Evolutionary conservation across 2,797 vertebrate species (phyloP).

Genomic region (Melanotaenia parkinsoni): DNA sequence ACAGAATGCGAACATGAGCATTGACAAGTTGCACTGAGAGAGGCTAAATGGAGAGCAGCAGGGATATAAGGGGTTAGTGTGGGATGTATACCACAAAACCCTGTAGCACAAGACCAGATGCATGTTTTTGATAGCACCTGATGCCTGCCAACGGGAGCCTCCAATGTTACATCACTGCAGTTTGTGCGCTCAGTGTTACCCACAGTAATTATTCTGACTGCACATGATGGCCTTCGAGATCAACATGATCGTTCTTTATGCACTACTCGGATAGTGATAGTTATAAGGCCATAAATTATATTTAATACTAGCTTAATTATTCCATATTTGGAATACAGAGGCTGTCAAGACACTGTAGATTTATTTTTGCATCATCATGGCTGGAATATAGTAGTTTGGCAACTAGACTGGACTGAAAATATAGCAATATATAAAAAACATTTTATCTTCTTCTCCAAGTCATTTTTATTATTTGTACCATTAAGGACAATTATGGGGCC

Average conservation of each 20-base stretch:
- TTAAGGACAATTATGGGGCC: too few species aligned
- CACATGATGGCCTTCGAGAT: neutral
- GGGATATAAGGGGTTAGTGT: neutral
- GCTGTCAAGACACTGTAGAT: neutral
- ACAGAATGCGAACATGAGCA: neutral
- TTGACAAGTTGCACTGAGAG: neutral
- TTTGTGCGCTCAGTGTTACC: too few species aligned
- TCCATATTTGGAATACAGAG: neutral
- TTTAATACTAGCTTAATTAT: neutral
- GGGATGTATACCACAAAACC: neutral
- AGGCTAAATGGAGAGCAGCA: neutral
- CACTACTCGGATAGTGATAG: too few species aligned
- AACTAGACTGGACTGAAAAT: neutral
- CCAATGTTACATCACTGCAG: neutral
- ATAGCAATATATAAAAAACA: too few species aligned
- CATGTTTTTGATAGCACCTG: slow-evolving; percentile 4
- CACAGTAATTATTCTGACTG: neutral
- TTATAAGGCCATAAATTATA: neutral
- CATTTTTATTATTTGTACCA: too few species aligned
- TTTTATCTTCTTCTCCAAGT: too few species aligned
- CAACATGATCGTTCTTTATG: neutral
- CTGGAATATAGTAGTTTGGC: too few species aligned
- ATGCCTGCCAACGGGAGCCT: slow-evolving; percentile 7
- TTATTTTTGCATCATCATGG: neutral
- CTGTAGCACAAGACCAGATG: neutral